Percentiles rank a stretch among this genome's conserved stretches.
Evolutionary conservation across 2,888 invertebrate species (phyloP).

Genomic region (Nasonia oneida): DNA sequence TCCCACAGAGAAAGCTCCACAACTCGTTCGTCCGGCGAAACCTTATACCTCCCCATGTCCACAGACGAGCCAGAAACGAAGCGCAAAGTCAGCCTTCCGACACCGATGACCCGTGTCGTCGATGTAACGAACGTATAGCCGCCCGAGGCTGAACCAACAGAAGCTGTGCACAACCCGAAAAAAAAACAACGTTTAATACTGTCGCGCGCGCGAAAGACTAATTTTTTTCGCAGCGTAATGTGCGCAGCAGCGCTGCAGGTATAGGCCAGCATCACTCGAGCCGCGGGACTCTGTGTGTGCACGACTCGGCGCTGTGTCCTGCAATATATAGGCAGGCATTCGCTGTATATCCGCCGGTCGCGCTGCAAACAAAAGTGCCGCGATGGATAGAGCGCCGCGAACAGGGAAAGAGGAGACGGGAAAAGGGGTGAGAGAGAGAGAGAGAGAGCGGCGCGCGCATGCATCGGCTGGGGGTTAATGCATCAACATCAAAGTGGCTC

Average conservation of each 20-base stretch:
- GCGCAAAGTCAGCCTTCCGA: not conserved
- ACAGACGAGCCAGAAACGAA: not conserved
- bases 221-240: constrained; percentile 32
- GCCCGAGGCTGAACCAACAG: not conserved
- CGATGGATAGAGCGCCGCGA: constrained; percentile 24
- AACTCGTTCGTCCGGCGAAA: not conserved
- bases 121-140: not conserved
- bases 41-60: not conserved
- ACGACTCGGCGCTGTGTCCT: not conserved
- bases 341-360: constrained; percentile 2
- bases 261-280: not conserved
- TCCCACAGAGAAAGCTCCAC: not conserved
- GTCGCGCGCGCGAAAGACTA: constrained; percentile 17
- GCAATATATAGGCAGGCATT: constrained; percentile 1
- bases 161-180: not conserved
- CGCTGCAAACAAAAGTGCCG: constrained; percentile 20
- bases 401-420: constrained; percentile 8
- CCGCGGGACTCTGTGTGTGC: not conserved
- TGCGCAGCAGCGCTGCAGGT: not conserved
- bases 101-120: not conserved
- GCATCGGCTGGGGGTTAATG: constrained; percentile 71
- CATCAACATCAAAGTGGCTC: constrained; percentile 77
- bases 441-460: not conserved
- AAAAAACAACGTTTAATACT: constrained; percentile 17
- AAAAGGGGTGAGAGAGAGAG: not conserved